Base-by-base conservation (phyloP, 2,888 invertebrate genomes). In the Chrysolina haemoptera region DNA sequence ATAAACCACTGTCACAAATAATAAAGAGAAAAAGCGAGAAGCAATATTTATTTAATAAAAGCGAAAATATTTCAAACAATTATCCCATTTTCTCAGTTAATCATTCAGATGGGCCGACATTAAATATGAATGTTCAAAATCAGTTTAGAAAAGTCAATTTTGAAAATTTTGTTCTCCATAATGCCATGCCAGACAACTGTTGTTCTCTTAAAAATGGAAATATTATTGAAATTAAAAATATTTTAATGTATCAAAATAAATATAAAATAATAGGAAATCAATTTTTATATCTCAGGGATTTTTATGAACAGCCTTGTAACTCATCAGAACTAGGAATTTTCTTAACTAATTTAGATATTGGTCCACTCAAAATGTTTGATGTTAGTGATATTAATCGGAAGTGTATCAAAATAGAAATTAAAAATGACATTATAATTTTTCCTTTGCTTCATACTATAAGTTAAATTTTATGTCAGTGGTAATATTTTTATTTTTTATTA, bases 1-100 rank as follows among this genome's bases (percentile, higher is more conserved):
- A 73, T 69, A 62, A 73, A 62, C 73, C 73, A 22, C 65, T 73
- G 12, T 43, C 68, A 22, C 69, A 73, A 46, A 73, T 73, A 40
- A 65, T 73, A 69, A 73, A 55, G 63, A 62, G 69, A 43, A 53
- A 65, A 16, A 53, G 67, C 20, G 72, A 72, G 53, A 66, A 20
- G 64, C 64, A 18, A 12, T 22, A 11, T 18, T n/a, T n/a, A n/a
- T n/a, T 43, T 41, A 64, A 43, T 1, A 43, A 64, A 64, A 64
- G 43, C 46, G 64, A 64, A 64, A 64, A 64, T 64, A 43, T 64
- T 64, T 16, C 64, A 64, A 64, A 64, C 40, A 46, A 43, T 64
- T 11, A 64, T 64, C 64, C 64, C 8, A 64, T 43, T 43, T 64
- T 64, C 64, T 43, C 43, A 64, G 46, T 64, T 64, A 64, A 43